phyloP scores from a whole-genome alignment of 1,140 invertebrate genomes.

The Lepidurus packardi region DNA sequence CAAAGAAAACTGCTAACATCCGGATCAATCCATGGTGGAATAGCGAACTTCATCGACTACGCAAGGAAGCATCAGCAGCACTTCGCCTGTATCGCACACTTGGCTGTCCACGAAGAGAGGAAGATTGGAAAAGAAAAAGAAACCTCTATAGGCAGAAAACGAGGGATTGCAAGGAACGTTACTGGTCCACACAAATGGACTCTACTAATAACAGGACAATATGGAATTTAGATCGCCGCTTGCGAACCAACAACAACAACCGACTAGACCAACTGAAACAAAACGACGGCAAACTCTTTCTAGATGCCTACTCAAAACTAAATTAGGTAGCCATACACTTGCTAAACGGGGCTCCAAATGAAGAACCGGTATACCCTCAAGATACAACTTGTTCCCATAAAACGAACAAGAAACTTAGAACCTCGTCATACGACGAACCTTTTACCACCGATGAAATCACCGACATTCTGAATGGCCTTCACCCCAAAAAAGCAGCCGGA shows the following conservation, averaged over 20 bases:
- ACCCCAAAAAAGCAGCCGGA: background rate
- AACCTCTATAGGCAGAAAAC: background rate
- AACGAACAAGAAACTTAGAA: background rate
- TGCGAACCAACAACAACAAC: background rate
- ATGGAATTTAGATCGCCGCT: background rate
- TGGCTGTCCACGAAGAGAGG: background rate
- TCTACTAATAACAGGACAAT: background rate
- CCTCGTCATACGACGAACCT: background rate
- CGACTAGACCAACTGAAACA: background rate
- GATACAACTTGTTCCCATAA: background rate
- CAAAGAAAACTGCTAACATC: background rate
- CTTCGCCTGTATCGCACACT: background rate
- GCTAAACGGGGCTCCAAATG: background rate
- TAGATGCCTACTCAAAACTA: background rate
- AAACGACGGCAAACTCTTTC: slow-evolving; percentile 8
- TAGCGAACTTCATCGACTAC: background rate
- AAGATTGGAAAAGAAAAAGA: background rate
- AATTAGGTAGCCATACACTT: background rate
- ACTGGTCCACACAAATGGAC: background rate
- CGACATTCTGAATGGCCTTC: background rate
- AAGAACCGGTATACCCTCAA: background rate
- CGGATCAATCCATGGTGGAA: background rate
- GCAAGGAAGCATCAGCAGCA: background rate
- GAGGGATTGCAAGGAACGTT: background rate
- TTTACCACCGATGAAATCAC: background rate